Base-by-base conservation (phyloP, 1,140 invertebrate species). In the Trichomalopsis sarcophagae region DNA sequence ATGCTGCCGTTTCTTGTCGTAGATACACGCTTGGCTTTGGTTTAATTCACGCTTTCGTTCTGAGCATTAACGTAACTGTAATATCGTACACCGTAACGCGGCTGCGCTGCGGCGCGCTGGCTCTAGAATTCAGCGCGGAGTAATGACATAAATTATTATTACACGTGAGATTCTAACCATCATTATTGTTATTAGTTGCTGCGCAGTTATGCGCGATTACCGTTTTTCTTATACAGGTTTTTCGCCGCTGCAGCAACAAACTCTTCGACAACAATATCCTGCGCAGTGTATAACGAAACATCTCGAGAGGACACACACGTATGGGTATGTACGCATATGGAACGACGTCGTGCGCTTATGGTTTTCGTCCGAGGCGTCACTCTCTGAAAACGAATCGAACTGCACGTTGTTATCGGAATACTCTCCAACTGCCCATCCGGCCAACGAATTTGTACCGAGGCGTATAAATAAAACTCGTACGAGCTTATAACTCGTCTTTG, bases 1-100 rank as follows among this genome's bases (percentile, higher is more conserved):
- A 81, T 73, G 27, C 40, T 40, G 71, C 81, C 23, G 47, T 71
- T 21, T 62, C 40, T 44, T 62, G 9, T 44, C 40, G 40, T 44
- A 44, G 6, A 44, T 62, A 44, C 30, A 71, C 17, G 23, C 27
- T 76, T 21, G 44, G 50, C 66, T 73, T 36, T 36, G 77, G 75
- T 82, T 83, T 82, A 86, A 83, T 86, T 71, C 82, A 68, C 71
- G 86, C 84, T 83, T 86, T 82, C 73, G 84, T 89, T 86, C 84
- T 83, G 87, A 87, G 86, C 87, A 91, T 91, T 91, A 91, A 91
- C 88, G 88, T 92, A 91, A 92, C 91, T 92, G 91, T 92, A 91
- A 88, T 90, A 88, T 77, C 87, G 79, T 86, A 87, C 81, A 91
- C 90, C 89, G 90, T 90, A 90, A 91, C 87, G 83, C 87, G 10